Conservation (phyloP, 2,888 invertebrate species). For the Phoenoteleia sp. region DNA sequence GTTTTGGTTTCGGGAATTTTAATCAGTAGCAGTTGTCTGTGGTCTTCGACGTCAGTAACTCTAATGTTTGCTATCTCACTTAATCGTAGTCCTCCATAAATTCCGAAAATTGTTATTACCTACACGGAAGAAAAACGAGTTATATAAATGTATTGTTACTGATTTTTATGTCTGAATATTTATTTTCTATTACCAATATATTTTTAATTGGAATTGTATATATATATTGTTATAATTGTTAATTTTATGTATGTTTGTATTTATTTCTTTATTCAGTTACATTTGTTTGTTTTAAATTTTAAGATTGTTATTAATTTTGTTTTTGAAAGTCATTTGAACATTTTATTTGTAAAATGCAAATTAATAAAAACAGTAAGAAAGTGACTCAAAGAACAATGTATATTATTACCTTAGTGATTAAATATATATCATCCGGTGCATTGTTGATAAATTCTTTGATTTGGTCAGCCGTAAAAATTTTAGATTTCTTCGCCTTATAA, state of each 20-base stretch:
- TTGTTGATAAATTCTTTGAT: neutral
- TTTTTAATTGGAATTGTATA: neutral
- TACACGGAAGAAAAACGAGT: neutral
- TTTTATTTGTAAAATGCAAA: neutral
- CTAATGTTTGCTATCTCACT: neutral
- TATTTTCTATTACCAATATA: neutral
- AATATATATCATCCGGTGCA: neutral
- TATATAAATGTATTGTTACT: no score
- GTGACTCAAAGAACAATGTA: no score
- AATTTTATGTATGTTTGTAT: neutral
- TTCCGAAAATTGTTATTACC: neutral
- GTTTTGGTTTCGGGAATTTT: neutral
- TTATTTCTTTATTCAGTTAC: neutral
- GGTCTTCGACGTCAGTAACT: neutral
- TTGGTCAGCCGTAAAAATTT: constrained; percentile 4
- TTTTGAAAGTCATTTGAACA: neutral
- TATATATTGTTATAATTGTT: neutral
- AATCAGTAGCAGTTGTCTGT: neutral
- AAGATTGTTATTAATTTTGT: neutral
- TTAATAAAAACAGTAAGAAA: neutral
- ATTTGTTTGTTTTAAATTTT: neutral
- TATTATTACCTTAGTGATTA: no score
- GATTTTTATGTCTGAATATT: neutral
- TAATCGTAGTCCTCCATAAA: neutral
- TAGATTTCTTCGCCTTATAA: constrained; percentile 13